phyloP scores from a whole-genome alignment of 1,140 invertebrate species.

The Drosophila funebris region DNA sequence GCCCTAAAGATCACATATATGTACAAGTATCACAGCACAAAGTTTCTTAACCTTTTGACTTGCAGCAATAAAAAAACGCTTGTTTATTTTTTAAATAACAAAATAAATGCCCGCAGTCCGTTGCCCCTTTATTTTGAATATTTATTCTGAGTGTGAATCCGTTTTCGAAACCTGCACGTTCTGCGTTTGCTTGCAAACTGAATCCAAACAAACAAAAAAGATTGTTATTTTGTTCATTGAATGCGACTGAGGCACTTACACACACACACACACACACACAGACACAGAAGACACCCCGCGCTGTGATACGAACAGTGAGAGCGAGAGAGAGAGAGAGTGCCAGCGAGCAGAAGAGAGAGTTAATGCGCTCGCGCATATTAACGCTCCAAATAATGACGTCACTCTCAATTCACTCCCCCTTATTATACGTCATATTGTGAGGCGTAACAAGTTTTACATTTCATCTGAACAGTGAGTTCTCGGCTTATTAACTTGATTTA shows the following conservation, averaged over 20 bases:
- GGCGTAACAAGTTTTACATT: neutral
- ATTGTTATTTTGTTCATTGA: constrained; percentile 45
- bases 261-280: constrained; percentile 8
- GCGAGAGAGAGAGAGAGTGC: neutral
- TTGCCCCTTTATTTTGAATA: constrained; percentile 13
- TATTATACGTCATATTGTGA: neutral
- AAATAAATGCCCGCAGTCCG: constrained; percentile 38
- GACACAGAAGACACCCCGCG: neutral
- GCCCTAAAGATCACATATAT: neutral
- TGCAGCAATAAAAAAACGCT: constrained; percentile 16
- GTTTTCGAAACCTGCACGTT: constrained; percentile 60
- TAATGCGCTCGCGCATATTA: constrained; percentile 46
- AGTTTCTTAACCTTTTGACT: constrained; percentile 71
- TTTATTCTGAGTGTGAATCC: constrained; percentile 28
- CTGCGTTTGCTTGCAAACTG: constrained; percentile 66
- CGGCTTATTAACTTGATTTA: neutral
- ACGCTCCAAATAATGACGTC: constrained; percentile 53
- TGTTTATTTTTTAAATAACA: constrained; percentile 44
- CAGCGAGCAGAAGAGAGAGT: constrained; percentile 32
- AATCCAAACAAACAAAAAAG: constrained; percentile 57
- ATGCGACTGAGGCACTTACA: constrained; percentile 4
- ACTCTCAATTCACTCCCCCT: constrained; percentile 10
- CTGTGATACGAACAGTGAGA: neutral
- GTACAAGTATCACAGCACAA: constrained; percentile 27
- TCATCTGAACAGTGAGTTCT: neutral